Evolutionary conservation across 2,797 vertebrate genomes (phyloP).

Genomic region (Petrocephalus sullivani): DNA sequence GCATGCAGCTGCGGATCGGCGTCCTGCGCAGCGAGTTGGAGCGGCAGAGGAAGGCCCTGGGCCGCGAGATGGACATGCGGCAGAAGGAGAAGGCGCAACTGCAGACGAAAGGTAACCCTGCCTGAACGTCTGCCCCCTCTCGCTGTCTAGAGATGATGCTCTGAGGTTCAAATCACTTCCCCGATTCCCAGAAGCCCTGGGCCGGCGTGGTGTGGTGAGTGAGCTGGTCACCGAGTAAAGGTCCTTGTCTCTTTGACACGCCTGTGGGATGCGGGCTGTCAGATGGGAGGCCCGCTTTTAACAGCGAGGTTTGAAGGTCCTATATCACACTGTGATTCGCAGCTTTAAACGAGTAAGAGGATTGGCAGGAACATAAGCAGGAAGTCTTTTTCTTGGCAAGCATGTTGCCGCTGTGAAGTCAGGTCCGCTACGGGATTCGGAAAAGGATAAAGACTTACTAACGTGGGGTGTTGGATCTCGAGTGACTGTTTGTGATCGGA

Average conservation of each 20-base stretch:
- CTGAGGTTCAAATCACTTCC: background rate
- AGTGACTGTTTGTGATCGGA: background rate
- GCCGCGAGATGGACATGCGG: conserved; percentile 73
- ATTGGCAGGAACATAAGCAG: background rate
- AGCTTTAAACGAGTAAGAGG: background rate
- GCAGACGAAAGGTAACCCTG: conserved; percentile 72
- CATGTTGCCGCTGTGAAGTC: background rate
- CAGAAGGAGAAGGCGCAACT: conserved; percentile 76
- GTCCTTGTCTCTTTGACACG: background rate
- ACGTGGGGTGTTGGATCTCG: background rate
- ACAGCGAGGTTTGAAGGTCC: background rate
- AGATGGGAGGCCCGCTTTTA: background rate
- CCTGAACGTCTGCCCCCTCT: background rate
- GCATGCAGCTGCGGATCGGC: conserved; percentile 84
- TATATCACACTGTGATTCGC: background rate
- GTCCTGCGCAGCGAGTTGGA: conserved; percentile 87
- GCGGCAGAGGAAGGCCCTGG: conserved; percentile 86
- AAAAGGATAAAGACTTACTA: background rate
- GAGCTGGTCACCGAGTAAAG: background rate
- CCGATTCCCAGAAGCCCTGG: background rate
- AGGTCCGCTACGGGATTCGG: background rate
- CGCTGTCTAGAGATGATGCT: background rate
- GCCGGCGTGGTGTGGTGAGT: background rate
- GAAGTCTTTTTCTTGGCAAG: background rate
- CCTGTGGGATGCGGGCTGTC: background rate